Evolutionary conservation across 2,113 vertebrate genomes (phyloP).

Genomic region (Caloenas nicobarica): DNA sequence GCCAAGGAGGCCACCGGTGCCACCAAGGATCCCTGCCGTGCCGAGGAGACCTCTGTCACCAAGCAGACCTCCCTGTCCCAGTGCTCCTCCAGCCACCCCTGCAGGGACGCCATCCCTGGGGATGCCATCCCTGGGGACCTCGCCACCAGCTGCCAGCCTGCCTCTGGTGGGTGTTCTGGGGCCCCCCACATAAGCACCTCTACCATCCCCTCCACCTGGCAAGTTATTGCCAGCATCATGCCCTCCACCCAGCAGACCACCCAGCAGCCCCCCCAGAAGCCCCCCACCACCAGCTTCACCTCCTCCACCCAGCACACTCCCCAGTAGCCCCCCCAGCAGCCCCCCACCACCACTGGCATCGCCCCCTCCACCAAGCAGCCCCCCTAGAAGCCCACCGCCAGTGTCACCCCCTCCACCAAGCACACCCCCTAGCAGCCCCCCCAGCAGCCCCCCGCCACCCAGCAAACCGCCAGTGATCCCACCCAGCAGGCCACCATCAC

Average conservation of each 20-base stretch:
- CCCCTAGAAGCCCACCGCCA: constrained; percentile 4
- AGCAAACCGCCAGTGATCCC: constrained; percentile 45
- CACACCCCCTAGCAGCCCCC: too few relatives aligned
- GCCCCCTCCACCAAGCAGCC: background rate
- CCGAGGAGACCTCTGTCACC: constrained; percentile 27
- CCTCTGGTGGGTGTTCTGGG: background rate
- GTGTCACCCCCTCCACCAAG: too few relatives aligned
- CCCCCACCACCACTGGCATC: background rate
- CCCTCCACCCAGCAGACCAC: background rate
- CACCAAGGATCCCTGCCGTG: constrained; percentile 10
- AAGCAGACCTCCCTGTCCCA: constrained; percentile 53
- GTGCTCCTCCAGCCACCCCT: background rate
- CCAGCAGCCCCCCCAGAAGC: too few relatives aligned
- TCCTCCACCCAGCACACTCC: background rate
- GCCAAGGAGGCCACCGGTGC: constrained; percentile 49
- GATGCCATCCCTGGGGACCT: background rate
- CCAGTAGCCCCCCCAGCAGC: background rate
- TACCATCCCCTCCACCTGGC: background rate
- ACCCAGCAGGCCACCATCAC: constrained; percentile 48
- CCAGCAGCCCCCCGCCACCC: background rate
- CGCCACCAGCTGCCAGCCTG: background rate
- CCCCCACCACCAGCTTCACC: background rate
- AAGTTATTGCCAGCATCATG: background rate
- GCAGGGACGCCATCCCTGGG: background rate
- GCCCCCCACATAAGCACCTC: fast-evolving